Evolutionary conservation across 2,113 vertebrate species (phyloP).

Genomic region (Megaceryle maxima): DNA sequence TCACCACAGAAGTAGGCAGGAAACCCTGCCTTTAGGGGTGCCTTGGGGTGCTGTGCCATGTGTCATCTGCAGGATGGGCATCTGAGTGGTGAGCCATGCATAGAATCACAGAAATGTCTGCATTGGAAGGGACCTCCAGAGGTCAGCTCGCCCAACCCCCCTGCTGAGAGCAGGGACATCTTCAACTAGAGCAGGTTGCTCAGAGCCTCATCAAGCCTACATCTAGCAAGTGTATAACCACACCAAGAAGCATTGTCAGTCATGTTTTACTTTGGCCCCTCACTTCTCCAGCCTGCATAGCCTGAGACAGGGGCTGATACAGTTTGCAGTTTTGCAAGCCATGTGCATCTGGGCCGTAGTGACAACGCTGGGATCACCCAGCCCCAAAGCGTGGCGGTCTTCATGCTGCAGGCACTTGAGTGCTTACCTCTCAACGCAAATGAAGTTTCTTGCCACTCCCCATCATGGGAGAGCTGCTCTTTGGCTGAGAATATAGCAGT

Average conservation of each 20-base stretch:
- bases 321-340: background rate
- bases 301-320: background rate
- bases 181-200: too few species aligned
- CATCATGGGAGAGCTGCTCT: background rate
- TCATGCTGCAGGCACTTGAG: background rate
- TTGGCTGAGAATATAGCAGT: background rate
- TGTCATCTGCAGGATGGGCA: background rate
- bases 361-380: background rate
- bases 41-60: background rate
- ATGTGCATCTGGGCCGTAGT: fast-evolving
- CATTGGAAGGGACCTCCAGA: too few species aligned
- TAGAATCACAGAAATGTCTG: too few species aligned
- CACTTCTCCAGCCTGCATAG: background rate
- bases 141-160: too few species aligned
- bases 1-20: background rate
- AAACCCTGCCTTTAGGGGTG: background rate
- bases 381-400: background rate
- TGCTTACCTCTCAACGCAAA: background rate
- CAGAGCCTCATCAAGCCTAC: too few species aligned
- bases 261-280: background rate
- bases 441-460: background rate
- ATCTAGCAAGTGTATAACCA: background rate
- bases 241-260: background rate
- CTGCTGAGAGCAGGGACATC: too few species aligned
- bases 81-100: background rate